A percentile compares a stretch with the other conserved stretches of the same genome.
Evolutionary conservation across 2,113 vertebrate genomes (phyloP).

Genomic region (Apeltes quadracus): DNA sequence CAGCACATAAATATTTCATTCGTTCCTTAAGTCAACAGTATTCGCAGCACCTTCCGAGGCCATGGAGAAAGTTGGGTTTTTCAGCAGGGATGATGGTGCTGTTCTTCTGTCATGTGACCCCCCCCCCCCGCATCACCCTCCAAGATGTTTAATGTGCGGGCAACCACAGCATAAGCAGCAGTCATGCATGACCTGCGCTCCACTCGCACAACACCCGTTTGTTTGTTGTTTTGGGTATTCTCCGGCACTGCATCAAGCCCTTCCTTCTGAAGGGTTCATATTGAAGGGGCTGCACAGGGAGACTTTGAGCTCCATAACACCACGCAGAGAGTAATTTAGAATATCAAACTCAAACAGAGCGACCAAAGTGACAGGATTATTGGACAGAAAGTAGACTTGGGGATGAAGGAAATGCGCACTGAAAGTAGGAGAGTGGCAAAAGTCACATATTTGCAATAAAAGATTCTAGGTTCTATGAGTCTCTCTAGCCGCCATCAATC

Average conservation of each 20-base stretch:
- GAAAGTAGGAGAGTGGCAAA: conserved; percentile 43
- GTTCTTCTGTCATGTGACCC: neutral
- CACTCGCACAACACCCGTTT: conserved; percentile 13
- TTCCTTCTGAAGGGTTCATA: conserved; percentile 31
- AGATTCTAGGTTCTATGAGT: conserved; percentile 16
- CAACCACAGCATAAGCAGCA: conserved; percentile 42
- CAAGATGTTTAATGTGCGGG: neutral
- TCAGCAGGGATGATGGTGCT: neutral
- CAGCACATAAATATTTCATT: conserved; percentile 67
- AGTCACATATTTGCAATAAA: conserved; percentile 22
- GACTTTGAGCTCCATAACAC: conserved; percentile 51
- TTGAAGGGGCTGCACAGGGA: conserved; percentile 17
- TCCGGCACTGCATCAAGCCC: conserved; percentile 1
- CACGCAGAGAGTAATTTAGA: conserved; percentile 64
- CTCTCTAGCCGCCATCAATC: conserved; percentile 13
- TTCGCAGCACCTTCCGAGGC: conserved; percentile 21
- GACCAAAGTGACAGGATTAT: conserved; percentile 69
- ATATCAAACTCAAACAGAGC: conserved; percentile 68
- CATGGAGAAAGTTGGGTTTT: conserved; percentile 8
- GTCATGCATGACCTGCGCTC: conserved; percentile 52
- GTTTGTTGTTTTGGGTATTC: conserved; percentile 21
- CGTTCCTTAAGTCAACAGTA: conserved; percentile 41
- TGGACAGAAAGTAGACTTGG: conserved; percentile 58
- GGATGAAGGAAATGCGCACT: conserved; percentile 46
- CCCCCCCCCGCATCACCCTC: conserved; percentile 8